These are phyloP conservation scores for Rhagonycha lutea DNA, from an alignment of 2,888 invertebrate species.

Conservation along the genomic window DNA sequence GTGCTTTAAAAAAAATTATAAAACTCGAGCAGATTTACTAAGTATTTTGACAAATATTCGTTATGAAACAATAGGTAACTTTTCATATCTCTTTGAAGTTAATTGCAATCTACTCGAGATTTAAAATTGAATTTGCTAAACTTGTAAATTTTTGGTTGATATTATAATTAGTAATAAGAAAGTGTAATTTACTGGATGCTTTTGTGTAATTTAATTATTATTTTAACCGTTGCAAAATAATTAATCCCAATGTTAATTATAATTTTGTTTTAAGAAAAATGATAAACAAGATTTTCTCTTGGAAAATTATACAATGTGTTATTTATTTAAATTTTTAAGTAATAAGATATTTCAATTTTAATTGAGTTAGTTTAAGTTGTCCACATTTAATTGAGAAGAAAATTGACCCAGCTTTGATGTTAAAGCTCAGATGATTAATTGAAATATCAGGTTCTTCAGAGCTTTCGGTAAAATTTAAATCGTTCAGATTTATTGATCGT, in stretches of 20 bases:
- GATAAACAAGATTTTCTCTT: not conserved
- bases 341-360: slow-evolving; percentile 1
- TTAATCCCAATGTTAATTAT: not conserved
- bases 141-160: not conserved
- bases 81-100: not conserved
- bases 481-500: slow-evolving; percentile 25
- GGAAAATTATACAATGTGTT: not conserved
- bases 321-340: not conserved
- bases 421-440: slow-evolving; percentile 17
- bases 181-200: not conserved
- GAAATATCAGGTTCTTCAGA: slow-evolving; percentile 21
- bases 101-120: not conserved
- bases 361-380: slow-evolving; percentile 13
- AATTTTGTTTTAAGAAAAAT: not conserved
- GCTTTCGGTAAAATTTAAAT: slow-evolving; percentile 23
- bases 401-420: slow-evolving; percentile 13
- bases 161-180: not conserved
- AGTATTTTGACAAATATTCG: not conserved
- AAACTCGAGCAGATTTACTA: not conserved
- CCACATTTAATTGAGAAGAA: slow-evolving; percentile 17
- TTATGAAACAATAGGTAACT: not conserved
- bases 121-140: not conserved
- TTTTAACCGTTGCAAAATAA: not conserved
- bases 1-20: not conserved
- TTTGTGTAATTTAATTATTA: not conserved